Evolutionary conservation across 2,113 vertebrate species (phyloP).

Genomic region (Trogon melanurus): DNA sequence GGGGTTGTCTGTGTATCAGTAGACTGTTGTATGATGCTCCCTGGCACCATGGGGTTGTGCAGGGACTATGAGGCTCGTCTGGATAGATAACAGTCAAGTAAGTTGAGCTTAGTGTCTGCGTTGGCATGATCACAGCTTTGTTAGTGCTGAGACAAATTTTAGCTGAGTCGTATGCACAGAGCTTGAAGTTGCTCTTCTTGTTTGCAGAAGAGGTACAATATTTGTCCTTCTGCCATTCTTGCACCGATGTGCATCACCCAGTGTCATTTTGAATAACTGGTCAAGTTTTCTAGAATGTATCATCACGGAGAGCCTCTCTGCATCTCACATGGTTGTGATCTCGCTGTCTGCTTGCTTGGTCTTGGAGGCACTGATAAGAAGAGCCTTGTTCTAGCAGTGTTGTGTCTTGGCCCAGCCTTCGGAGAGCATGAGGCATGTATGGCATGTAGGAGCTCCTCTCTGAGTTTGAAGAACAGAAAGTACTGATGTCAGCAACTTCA

Average conservation of each 20-base stretch:
- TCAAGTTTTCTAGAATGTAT: neutral
- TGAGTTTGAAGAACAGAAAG: neutral
- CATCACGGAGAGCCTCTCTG: neutral
- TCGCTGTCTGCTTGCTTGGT: neutral
- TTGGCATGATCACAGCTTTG: neutral
- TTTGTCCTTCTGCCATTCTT: neutral
- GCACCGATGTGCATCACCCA: fast-evolving
- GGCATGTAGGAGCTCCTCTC: neutral
- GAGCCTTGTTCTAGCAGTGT: neutral
- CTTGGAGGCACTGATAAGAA: neutral
- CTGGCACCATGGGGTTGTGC: neutral
- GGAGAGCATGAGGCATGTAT: neutral
- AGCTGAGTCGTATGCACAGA: neutral
- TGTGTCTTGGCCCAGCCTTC: neutral
- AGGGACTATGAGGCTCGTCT: neutral
- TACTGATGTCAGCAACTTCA: neutral
- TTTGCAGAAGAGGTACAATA: fast-evolving
- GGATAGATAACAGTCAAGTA: neutral
- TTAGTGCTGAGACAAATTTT: neutral
- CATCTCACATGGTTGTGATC: neutral
- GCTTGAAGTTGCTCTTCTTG: neutral
- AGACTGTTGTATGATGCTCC: neutral
- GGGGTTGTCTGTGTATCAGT: neutral
- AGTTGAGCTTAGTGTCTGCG: neutral
- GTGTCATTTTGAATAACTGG: neutral